Conservation (phyloP, 1,140 invertebrate genomes). For the Neodiprion lecontei region DNA sequence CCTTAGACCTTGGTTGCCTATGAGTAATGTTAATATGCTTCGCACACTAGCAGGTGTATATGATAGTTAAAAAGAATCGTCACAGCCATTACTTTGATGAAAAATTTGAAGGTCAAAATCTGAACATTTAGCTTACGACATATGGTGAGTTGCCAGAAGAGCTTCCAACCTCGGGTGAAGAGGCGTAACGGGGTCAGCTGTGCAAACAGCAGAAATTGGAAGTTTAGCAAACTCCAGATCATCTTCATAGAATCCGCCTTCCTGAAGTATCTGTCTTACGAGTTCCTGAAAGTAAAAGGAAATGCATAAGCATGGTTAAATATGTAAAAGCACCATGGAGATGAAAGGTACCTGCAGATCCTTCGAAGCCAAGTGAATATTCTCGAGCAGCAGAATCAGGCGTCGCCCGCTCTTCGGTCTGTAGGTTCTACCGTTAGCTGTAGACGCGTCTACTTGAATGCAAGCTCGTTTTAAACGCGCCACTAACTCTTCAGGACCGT, state of each 20-base stretch:
- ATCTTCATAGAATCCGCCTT: constrained; percentile 56
- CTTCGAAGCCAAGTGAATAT: constrained; percentile 52
- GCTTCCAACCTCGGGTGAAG: constrained; percentile 55
- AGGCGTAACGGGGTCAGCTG: constrained; percentile 45
- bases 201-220: constrained; percentile 49
- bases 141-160: constrained; percentile 46
- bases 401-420: constrained; percentile 49
- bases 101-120: neutral
- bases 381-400: constrained; percentile 50
- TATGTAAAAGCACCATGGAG: constrained; percentile 12
- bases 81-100: too few species aligned
- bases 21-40: neutral
- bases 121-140: constrained; percentile 36
- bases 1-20: constrained; percentile 39
- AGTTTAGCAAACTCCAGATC: constrained; percentile 57
- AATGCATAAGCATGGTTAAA: constrained; percentile 8
- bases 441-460: constrained; percentile 50
- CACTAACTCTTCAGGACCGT: constrained; percentile 51
- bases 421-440: constrained; percentile 49
- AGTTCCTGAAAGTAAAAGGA: constrained; percentile 42
- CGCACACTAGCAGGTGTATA: too few species aligned
- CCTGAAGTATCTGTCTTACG: constrained; percentile 51
- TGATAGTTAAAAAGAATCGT: constrained; percentile 8
- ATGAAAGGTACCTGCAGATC: constrained; percentile 45
- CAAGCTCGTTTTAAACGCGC: constrained; percentile 50